These are phyloP conservation scores for Chlorops oryzae DNA, from an alignment of 1,140 invertebrate genomes.

Conservation along the genomic window DNA sequence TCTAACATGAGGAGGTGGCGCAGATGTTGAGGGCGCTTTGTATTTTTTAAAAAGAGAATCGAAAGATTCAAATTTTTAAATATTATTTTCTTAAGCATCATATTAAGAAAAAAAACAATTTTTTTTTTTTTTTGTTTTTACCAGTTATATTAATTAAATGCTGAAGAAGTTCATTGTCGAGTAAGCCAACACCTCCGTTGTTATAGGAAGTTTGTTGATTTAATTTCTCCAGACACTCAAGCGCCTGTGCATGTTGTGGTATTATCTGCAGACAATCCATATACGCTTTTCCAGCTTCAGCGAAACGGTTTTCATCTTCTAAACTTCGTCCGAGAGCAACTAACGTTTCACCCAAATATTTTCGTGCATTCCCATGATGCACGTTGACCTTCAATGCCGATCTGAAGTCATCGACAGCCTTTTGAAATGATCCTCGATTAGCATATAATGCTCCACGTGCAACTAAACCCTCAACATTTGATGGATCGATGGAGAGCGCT, in stretches of 20 bases:
- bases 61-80: too few relatives aligned
- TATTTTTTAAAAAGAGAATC: too few relatives aligned
- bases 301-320: constrained; percentile 75
- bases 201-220: too few relatives aligned
- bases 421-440: constrained; percentile 87
- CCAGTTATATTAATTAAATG: too few relatives aligned
- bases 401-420: constrained; percentile 92
- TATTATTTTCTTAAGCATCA: too few relatives aligned
- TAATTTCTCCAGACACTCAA: constrained; percentile 69
- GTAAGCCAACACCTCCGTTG: too few relatives aligned
- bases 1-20: neutral
- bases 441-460: constrained; percentile 90
- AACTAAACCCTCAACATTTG: constrained; percentile 90
- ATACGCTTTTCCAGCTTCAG: constrained; percentile 79
- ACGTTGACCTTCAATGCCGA: constrained; percentile 80
- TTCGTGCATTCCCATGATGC: constrained; percentile 86
- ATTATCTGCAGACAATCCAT: constrained; percentile 73
- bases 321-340: constrained; percentile 77
- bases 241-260: constrained; percentile 77
- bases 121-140: too few relatives aligned
- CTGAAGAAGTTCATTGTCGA: too few relatives aligned
- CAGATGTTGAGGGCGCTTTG: too few relatives aligned
- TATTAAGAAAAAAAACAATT: too few relatives aligned
- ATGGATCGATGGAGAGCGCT: constrained; percentile 83
- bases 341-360: constrained; percentile 89